A percentile compares a stretch with the other conserved stretches of the same genome.
Conservation (phyloP, 2,113 vertebrate species). For the Etheostoma spectabile region DNA sequence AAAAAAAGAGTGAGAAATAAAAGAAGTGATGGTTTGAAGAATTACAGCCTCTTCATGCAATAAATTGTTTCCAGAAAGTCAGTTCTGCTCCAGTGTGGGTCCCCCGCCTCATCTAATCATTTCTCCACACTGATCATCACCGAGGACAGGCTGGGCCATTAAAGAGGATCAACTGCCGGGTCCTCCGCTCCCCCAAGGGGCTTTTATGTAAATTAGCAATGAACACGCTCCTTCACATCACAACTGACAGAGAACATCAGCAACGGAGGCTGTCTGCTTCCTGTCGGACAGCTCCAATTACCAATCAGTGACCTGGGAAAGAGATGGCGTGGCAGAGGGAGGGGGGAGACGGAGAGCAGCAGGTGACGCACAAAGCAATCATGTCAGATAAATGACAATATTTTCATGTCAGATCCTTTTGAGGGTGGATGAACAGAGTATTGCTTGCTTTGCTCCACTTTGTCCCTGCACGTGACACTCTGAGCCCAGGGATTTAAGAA, state of each 20-base stretch:
- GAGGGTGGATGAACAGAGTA: background rate
- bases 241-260: constrained; percentile 30
- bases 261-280: constrained; percentile 41
- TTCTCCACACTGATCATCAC: constrained; percentile 43
- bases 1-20: background rate
- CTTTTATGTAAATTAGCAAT: constrained; percentile 66
- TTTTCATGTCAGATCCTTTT: constrained; percentile 5
- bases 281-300: constrained; percentile 62
- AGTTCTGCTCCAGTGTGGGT: background rate
- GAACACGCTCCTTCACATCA: constrained; percentile 41
- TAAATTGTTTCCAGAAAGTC: constrained; percentile 8
- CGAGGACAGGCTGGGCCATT: constrained; percentile 46
- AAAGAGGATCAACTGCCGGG: constrained; percentile 38
- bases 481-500: background rate
- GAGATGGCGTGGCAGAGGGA: background rate
- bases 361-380: constrained; percentile 20
- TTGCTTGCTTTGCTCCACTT: background rate
- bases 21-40: background rate
- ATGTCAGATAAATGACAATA: constrained; percentile 15
- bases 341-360: background rate
- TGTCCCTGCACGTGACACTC: background rate
- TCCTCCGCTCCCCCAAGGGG: constrained; percentile 25
- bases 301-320: constrained; percentile 55
- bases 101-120: constrained; percentile 32
- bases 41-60: background rate